phyloP scores from a whole-genome alignment of 2,888 invertebrate genomes.

The Heteromyza rotundicornis region DNA sequence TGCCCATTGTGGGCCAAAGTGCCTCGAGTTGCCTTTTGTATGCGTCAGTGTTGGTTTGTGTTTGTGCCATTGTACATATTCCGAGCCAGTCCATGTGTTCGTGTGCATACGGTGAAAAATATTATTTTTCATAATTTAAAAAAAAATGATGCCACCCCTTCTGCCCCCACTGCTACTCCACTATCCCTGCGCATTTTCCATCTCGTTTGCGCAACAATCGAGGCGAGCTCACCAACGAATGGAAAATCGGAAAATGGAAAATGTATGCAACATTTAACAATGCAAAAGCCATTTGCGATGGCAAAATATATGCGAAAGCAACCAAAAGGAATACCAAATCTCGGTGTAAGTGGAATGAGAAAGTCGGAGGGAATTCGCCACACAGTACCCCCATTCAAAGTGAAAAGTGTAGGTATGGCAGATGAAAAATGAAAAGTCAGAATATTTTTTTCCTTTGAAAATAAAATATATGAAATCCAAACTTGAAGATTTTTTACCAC shows the following conservation, averaged over 20 bases:
- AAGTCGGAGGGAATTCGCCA: not conserved
- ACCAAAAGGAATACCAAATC: constrained; percentile 8
- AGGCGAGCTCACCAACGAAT: constrained; percentile 13
- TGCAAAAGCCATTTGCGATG: constrained; percentile 53
- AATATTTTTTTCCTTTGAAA: constrained; percentile 30
- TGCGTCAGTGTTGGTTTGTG: not conserved
- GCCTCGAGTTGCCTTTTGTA: not conserved
- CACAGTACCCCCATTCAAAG: too few relatives aligned
- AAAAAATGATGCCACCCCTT: too few relatives aligned
- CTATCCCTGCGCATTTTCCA: constrained; percentile 6
- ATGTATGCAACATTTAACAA: constrained; percentile 56
- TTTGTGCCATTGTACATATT: not conserved
- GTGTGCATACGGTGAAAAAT: constrained; percentile 48
- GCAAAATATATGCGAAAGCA: constrained; percentile 15
- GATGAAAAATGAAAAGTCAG: constrained; percentile 55
- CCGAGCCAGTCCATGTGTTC: constrained; percentile 11
- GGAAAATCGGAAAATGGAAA: constrained; percentile 44
- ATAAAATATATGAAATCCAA: not conserved
- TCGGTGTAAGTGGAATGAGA: not conserved
- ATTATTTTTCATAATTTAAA: constrained; percentile 56
- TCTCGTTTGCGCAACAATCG: constrained; percentile 28
- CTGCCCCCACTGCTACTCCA: not conserved
- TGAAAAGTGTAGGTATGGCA: constrained; percentile 18
- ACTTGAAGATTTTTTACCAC: not conserved
- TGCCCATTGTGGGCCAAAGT: constrained; percentile 28